Evolutionary conservation across 2,888 invertebrate species (phyloP).

Genomic region (Chloroclystis v-ata): DNA sequence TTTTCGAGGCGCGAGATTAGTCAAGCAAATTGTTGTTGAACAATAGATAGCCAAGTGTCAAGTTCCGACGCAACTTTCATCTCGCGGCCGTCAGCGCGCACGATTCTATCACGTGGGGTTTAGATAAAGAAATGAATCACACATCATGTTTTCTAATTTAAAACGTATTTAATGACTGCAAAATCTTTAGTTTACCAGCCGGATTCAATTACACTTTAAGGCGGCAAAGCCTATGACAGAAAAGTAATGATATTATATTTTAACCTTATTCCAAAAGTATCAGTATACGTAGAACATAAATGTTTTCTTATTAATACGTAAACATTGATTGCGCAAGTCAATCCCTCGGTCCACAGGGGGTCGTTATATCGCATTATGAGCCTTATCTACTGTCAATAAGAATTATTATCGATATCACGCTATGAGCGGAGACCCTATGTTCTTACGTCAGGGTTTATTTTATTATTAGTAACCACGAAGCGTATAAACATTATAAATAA

Average conservation of each 20-base stretch:
- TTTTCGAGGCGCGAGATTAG: no score
- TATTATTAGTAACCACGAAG: conserved; percentile 13
- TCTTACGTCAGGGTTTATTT: conserved; percentile 17
- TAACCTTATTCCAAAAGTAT: no score
- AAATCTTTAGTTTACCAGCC: no score
- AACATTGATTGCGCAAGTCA: no score
- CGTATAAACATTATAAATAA: conserved; percentile 8
- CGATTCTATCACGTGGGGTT: background rate
- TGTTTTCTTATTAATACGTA: no score
- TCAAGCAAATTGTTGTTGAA: background rate
- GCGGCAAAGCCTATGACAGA: no score
- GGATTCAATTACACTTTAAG: no score
- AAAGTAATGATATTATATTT: no score
- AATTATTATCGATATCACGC: conserved; percentile 3
- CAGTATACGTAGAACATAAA: no score
- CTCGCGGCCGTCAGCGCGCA: conserved; percentile 2
- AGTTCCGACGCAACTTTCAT: background rate
- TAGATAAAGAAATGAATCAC: background rate
- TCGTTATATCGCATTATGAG: background rate
- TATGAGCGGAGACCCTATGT: conserved; percentile 1
- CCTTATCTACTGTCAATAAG: background rate
- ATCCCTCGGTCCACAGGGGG: background rate
- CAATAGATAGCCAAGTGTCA: background rate
- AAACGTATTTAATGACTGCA: no score
- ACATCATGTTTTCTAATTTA: background rate